Evolutionary conservation across 2,888 invertebrate genomes (phyloP), one percentile per base, ranked within the genome.

Genomic region (Cartodere bifasciata): DNA sequence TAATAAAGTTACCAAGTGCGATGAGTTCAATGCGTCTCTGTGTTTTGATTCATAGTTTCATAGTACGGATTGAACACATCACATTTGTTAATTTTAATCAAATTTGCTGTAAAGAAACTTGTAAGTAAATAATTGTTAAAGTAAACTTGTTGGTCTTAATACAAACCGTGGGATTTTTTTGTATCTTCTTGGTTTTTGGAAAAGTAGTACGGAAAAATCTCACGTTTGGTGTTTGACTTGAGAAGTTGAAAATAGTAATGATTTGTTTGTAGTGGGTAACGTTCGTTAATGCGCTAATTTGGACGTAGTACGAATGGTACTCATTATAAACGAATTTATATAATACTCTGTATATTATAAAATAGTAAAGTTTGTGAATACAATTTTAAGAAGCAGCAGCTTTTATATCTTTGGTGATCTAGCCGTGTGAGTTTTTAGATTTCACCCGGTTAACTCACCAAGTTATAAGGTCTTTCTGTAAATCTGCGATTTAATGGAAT

Each of bases 361-460:
- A 6, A 10, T 15, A 1, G 29, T 23, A 23, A 10, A 29, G 29
- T 23, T 23, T 23, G 4, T 5, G 12, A 23, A 29, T 13, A 23
- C 4, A 23, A 11, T 29, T 15, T n/a, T n/a, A 13, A n/a, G n/a
- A n/a, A n/a, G n/a, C n/a, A n/a, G n/a, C n/a, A n/a, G n/a, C 37
- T 37, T 40, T 42, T 40, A 38, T 34, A 42, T 55, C 59, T 59
- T 59, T 59, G 59, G 59, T 59, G 57, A 57, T 59, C 58, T 58
- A 58, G 58, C 58, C 58, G 56, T 56, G 57, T 57, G 58, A 56
- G 37, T 33, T 31, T 32, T 43, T 39, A 35, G 32, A 43, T 34
- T 39, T 52, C 53, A 46, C 44, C 40, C 44, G 55, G 54, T 45
- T 58, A 44, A 34, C 13, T 54, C 43, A 52, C 52, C 57, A 53